phyloP scores from a whole-genome alignment of 2,113 vertebrate genomes.

The Limanda limanda region DNA sequence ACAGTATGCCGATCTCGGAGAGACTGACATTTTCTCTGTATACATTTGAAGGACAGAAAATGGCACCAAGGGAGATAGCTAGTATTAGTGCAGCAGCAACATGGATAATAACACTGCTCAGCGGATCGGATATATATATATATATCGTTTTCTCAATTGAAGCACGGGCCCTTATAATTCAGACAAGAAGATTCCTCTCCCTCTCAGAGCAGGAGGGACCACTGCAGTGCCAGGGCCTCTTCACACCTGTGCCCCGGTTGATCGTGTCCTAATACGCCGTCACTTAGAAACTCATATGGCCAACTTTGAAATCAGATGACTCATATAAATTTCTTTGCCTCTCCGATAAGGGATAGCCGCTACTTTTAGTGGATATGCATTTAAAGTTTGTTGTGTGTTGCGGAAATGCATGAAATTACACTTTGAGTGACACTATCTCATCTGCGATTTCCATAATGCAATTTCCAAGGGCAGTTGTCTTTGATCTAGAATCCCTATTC shows the following conservation, averaged over 20 bases:
- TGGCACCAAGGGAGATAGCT: conserved; percentile 67
- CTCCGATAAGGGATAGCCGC: conserved; percentile 53
- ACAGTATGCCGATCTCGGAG: conserved; percentile 53
- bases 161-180: conserved; percentile 57
- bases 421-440: conserved; percentile 78
- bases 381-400: conserved; percentile 69
- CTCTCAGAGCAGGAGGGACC: conserved; percentile 37
- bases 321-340: conserved; percentile 20
- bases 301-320: conserved; percentile 58
- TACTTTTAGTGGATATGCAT: conserved; percentile 49
- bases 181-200: conserved; percentile 45
- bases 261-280: conserved; percentile 46
- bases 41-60: conserved; percentile 73
- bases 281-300: conserved; percentile 51
- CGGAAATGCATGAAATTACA: conserved; percentile 70
- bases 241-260: conserved; percentile 17
- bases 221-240: conserved; percentile 28
- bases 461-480: conserved; percentile 80
- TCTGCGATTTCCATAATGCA: conserved; percentile 80
- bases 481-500: conserved; percentile 76
- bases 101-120: conserved; percentile 66
- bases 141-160: conserved; percentile 38
- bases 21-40: conserved; percentile 76
- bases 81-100: conserved; percentile 60
- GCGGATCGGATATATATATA: conserved; percentile 55